Percentiles rank a stretch among this genome's conserved stretches.
Evolutionary conservation across 2,113 vertebrate genomes (phyloP).

Genomic region (Campylorhamphus procurvoides): DNA sequence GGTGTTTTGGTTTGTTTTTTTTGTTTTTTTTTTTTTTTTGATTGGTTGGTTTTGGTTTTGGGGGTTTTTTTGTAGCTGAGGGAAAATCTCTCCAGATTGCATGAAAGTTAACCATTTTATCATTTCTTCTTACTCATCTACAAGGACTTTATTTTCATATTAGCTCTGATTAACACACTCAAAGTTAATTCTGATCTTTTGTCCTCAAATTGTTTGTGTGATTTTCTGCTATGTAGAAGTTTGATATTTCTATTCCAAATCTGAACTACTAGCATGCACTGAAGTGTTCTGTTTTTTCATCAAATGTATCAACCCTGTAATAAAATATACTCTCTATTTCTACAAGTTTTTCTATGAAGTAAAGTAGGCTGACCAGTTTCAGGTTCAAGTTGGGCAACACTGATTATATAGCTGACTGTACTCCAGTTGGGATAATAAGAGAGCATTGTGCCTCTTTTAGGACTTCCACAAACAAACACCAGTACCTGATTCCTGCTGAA

Average conservation of each 20-base stretch:
- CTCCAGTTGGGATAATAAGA: background rate
- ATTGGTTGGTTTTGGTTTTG: no score
- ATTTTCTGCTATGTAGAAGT: background rate
- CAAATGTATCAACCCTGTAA: background rate
- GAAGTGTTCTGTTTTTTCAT: background rate
- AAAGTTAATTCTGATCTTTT: background rate
- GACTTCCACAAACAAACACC: background rate
- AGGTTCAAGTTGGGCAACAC: background rate
- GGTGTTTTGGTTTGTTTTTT: no score
- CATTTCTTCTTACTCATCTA: background rate
- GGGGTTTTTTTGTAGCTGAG: background rate
- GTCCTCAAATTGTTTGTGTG: background rate
- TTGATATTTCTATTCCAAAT: background rate
- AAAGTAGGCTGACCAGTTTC: background rate
- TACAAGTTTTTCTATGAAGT: background rate
- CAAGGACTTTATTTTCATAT: background rate
- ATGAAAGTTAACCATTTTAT: background rate
- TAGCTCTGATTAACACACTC: background rate
- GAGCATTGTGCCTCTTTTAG: background rate
- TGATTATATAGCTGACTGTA: background rate
- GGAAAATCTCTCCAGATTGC: background rate
- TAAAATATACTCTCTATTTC: background rate
- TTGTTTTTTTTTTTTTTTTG: no score
- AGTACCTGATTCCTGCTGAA: background rate
- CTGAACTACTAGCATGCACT: background rate